Conservation (phyloP, 2,113 vertebrate species). For the Bolborhynchus lineola region DNA sequence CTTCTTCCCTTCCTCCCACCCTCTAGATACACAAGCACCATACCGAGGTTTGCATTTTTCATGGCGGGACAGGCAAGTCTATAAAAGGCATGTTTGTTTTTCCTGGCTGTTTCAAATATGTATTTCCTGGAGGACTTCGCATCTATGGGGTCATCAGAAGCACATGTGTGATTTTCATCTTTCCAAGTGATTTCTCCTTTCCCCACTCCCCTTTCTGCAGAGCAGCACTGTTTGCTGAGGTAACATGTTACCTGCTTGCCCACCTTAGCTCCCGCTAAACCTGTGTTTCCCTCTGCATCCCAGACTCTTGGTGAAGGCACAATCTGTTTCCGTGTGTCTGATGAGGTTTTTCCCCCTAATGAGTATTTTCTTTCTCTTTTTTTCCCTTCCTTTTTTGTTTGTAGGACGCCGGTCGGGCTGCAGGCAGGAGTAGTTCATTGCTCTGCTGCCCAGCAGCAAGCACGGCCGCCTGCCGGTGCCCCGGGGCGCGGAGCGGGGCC, state of each 20-base stretch:
- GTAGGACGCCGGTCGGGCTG: neutral
- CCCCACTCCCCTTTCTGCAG: neutral
- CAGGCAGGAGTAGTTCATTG: neutral
- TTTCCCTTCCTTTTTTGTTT: accelerated
- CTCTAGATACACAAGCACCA: constrained; percentile 11
- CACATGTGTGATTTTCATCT: constrained; percentile 51
- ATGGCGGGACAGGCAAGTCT: constrained; percentile 44
- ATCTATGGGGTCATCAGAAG: constrained; percentile 56
- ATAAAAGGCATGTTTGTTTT: constrained; percentile 62
- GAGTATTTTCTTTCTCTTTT: neutral
- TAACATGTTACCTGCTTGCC: neutral
- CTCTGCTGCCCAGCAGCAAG: too few relatives aligned
- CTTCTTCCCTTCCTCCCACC: constrained; percentile 12
- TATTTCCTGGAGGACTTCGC: constrained; percentile 59
- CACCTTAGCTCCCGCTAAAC: neutral
- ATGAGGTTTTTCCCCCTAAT: neutral
- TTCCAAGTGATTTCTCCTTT: neutral
- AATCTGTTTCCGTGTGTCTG: neutral
- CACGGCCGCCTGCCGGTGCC: neutral
- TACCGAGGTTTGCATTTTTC: constrained; percentile 54
- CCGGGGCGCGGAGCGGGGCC: neutral
- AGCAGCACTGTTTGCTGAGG: neutral
- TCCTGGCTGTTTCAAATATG: constrained; percentile 58
- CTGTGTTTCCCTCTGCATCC: neutral
- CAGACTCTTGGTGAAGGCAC: neutral